Evolutionary conservation across 1,140 invertebrate genomes (phyloP), one percentile per base, ranked within the genome.

Genomic region (Frieseomelitta varia): DNA sequence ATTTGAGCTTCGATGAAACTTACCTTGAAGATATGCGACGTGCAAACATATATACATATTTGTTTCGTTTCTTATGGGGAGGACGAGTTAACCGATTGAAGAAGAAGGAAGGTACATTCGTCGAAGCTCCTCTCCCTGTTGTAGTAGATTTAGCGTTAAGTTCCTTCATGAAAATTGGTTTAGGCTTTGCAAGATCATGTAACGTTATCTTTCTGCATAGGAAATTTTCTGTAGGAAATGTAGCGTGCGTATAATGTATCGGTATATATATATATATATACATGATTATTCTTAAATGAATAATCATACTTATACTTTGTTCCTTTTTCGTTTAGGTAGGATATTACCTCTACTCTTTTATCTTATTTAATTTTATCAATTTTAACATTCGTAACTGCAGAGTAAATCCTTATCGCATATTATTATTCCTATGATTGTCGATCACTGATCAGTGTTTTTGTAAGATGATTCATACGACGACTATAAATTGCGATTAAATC

Each of bases 1-100:
- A n/a, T 79, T 74, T 24, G 81, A 65, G 65, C 74, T 78, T 89
- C 85, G 79, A 78, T 88, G 27, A 76, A 87, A 75, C 69, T 88
- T 76, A 71, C n/a, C 61, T 30, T 68, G 58, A 24, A 24, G 11
- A 71, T 58, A 17, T 61, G 24, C 34, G n/a, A 21, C 17, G 51
- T 3, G 39, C 53, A 47, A 47, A 19, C 24, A 65, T 39, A 39
- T 65, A 39, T 47, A 53, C 21, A n/a, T 15, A 55, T 17, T 69
- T 39, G 8, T 56, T n/a, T 51, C 27, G 19, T 53, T 75, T 74
- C 55, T 15, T 19, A 24, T 34, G 1, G 39, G 39, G 3, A 24
- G 19, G 17, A 30, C 24, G 17, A 56, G n/a, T 27, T n/a, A 55
- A 55, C 39, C 24, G 55, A 3, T 78, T 19, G 12, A 47, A 47